These are phyloP conservation scores for Drosophila sp. DNA, from an alignment of 1,140 invertebrate species.

Conservation along the genomic window DNA sequence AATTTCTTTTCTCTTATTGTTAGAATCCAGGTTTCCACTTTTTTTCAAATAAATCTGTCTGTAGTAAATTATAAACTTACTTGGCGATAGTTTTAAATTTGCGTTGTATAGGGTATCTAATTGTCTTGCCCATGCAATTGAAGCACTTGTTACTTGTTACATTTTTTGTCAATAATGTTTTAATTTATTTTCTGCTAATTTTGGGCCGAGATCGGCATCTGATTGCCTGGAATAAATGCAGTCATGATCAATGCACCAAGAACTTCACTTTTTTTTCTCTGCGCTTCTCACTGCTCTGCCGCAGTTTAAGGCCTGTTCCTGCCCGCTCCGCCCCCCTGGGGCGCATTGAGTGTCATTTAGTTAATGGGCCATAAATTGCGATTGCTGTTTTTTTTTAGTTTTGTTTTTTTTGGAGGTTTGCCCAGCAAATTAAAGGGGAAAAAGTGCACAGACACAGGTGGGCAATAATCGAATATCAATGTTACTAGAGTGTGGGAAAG, in stretches of 20 bases:
- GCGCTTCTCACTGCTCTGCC: neutral
- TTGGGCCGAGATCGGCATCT: conserved; percentile 23
- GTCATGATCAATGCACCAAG: conserved; percentile 23
- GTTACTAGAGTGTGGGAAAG: neutral
- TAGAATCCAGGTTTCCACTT: no score
- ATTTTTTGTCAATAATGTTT: conserved; percentile 62
- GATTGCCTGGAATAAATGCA: conserved; percentile 14
- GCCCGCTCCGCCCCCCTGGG: conserved; percentile 43
- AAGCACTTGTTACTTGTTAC: conserved; percentile 1
- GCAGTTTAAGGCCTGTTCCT: neutral
- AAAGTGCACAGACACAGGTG: conserved; percentile 16
- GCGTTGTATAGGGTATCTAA: neutral
- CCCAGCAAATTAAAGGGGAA: conserved; percentile 41
- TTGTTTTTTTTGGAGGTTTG: conserved; percentile 26
- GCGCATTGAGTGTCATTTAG: conserved; percentile 75
- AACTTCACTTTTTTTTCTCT: neutral
- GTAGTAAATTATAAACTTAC: no score
- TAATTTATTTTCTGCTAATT: conserved; percentile 72
- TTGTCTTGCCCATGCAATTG: neutral
- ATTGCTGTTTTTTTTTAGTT: conserved; percentile 10
- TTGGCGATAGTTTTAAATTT: neutral
- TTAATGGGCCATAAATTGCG: conserved; percentile 76
- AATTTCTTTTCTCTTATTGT: no score
- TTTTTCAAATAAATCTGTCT: no score
- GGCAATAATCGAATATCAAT: conserved; percentile 8